Base-by-base conservation (phyloP, 1,140 invertebrate genomes). In the Heliconius melpomene region DNA sequence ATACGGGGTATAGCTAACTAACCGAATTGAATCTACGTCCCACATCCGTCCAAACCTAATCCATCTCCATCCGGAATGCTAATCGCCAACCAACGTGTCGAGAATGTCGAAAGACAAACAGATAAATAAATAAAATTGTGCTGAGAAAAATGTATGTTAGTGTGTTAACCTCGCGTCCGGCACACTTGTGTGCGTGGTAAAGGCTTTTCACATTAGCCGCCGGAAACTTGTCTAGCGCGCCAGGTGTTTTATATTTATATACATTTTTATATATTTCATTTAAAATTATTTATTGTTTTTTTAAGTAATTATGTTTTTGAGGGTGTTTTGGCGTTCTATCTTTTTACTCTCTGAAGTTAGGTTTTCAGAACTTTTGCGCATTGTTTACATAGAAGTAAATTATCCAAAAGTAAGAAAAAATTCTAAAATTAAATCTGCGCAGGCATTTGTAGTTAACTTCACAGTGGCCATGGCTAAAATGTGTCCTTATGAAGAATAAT, bases 131-230 rank as follows among this genome's bases (percentile, higher is more conserved):
- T 90, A 90, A 91, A 92, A 89, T 88, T 85, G 87, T 86, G 85
- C 80, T 83, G 79, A 85, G 84, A 89, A 89, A 91, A 88, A 93
- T 93, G 89, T 93, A 83, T 92, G 92, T 92, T 83, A 93, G 91
- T 93, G 85, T 92, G 92, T 86, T 91, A 86, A 81, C 83, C 74
- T 74, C 82, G 54, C 84, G 79, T 87, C 82, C 83, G 82, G 87
- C 71, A 71, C 74, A 77, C 79, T 72, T 76, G 78, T 26, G 74
- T 74, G 79, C 54, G 71, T 66, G 16, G 60, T 79, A 80, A 77
- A 36, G 79, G 20, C 66, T 75, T 75, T 79, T 76, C 75, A 77
- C 74, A 76, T 40, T n/a, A 36, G 52, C 40, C 18, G 74, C 74
- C 74, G 74, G 46, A 75, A 66, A 74, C 38, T 66, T 18, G 60